phyloP scores from a whole-genome alignment of 2,888 invertebrate genomes.

The Drosophila sordidula region DNA sequence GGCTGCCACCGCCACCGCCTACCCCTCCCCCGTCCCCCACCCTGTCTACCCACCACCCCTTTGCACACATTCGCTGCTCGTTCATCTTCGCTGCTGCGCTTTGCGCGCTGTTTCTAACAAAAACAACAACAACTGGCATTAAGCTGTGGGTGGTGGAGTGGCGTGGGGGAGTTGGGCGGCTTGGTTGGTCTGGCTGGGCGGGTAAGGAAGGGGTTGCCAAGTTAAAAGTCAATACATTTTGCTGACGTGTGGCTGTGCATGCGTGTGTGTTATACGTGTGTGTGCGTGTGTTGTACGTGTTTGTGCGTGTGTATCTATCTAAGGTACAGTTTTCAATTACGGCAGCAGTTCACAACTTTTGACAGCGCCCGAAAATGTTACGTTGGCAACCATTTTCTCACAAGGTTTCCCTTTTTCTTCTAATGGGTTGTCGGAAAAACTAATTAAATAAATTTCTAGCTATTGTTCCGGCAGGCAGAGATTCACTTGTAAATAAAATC shows the following conservation, averaged over 20 bases:
- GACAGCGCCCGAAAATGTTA: slow-evolving; percentile 59
- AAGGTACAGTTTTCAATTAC: slow-evolving; percentile 78
- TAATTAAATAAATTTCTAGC: slow-evolving; percentile 15
- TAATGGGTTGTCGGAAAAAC: slow-evolving; percentile 9
- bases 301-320: slow-evolving; percentile 47
- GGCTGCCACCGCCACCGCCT: background rate
- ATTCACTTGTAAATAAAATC: background rate
- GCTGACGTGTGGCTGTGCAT: slow-evolving; percentile 62
- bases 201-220: slow-evolving; percentile 55
- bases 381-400: slow-evolving; percentile 33
- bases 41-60: background rate
- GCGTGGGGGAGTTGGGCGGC: slow-evolving; percentile 5
- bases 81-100: slow-evolving; percentile 56
- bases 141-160: slow-evolving; percentile 36
- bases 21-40: background rate
- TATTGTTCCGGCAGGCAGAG: background rate
- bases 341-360: slow-evolving; percentile 71
- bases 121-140: slow-evolving; percentile 35
- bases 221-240: slow-evolving; percentile 77
- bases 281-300: slow-evolving; percentile 7
- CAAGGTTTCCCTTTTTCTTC: slow-evolving; percentile 10
- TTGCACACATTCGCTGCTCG: slow-evolving; percentile 38
- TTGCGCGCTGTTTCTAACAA: slow-evolving; percentile 31
- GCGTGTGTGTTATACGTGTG: slow-evolving; percentile 1
- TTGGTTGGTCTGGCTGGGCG: slow-evolving; percentile 2